A percentile compares a stretch with the other conserved stretches of the same genome.
Conservation (phyloP, 2,113 vertebrate species). For the Eptesicus fuscus region DNA sequence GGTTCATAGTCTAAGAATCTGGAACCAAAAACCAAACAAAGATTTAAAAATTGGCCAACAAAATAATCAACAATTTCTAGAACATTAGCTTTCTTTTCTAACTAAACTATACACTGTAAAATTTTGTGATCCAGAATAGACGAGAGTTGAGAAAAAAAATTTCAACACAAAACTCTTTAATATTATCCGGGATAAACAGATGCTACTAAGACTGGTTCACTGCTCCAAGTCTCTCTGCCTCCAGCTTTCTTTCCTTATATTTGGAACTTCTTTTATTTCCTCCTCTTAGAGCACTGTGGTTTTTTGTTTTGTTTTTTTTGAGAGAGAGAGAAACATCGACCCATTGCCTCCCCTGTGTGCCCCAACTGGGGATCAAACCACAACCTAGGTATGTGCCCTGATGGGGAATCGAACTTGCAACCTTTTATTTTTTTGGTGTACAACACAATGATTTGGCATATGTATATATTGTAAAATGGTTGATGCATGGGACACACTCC, state of each 20-base stretch:
- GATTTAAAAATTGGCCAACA: slow-evolving; percentile 17
- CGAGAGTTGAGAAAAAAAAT: neutral
- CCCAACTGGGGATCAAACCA: too few species aligned
- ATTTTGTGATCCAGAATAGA: neutral
- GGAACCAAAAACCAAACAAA: slow-evolving; percentile 10
- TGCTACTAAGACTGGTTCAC: neutral
- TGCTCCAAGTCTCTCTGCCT: neutral
- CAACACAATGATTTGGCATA: too few species aligned
- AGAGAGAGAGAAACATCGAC: too few species aligned
- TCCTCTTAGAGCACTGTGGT: neutral
- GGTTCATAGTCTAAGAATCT: neutral
- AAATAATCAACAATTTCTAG: slow-evolving; percentile 15
- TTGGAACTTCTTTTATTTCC: neutral
- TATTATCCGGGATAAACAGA: neutral
- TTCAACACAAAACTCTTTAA: neutral
- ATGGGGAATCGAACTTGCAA: too few species aligned
- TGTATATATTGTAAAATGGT: too few species aligned
- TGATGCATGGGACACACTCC: too few species aligned
- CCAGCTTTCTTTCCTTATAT: neutral
- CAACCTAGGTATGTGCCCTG: too few species aligned
- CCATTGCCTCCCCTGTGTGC: too few species aligned
- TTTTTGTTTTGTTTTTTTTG: neutral
- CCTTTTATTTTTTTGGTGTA: too few species aligned
- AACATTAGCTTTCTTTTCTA: slow-evolving; percentile 13
- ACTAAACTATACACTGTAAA: neutral